Conservation (phyloP, 2,113 vertebrate genomes). For the Peromyscus polionotus region DNA sequence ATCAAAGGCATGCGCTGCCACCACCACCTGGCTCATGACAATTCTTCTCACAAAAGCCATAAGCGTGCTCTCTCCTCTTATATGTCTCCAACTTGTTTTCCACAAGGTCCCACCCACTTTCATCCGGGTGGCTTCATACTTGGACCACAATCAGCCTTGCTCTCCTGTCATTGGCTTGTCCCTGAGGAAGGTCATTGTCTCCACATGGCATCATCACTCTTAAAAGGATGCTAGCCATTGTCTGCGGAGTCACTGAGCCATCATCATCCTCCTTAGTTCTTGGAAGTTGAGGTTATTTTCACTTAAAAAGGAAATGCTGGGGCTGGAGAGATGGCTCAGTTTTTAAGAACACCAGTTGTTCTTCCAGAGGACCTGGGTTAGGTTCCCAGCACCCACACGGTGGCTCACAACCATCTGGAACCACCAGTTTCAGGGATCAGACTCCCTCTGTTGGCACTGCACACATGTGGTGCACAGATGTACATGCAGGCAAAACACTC, state of each 20-base stretch:
- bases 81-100: fast-evolving
- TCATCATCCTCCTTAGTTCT: neutral
- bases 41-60: neutral
- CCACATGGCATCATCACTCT: neutral
- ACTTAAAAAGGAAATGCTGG: neutral
- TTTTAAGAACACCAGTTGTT: neutral
- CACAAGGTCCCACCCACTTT: fast-evolving
- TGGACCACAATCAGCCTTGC: fast-evolving
- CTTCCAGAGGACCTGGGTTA: neutral
- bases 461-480: neutral
- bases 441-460: neutral
- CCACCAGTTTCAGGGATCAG: neutral
- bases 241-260: constrained; percentile 27
- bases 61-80: neutral
- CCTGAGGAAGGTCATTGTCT: neutral
- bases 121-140: fast-evolving
- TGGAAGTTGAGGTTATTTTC: constrained; percentile 6
- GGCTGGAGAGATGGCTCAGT: neutral
- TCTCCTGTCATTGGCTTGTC: fast-evolving
- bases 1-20: neutral
- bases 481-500: neutral
- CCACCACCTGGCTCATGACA: neutral
- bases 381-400: neutral
- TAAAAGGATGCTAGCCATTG: neutral
- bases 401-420: neutral